Evolutionary conservation across 2,888 invertebrate species (phyloP), one percentile per base, ranked within the genome.

Genomic region (Dryobota labecula): DNA sequence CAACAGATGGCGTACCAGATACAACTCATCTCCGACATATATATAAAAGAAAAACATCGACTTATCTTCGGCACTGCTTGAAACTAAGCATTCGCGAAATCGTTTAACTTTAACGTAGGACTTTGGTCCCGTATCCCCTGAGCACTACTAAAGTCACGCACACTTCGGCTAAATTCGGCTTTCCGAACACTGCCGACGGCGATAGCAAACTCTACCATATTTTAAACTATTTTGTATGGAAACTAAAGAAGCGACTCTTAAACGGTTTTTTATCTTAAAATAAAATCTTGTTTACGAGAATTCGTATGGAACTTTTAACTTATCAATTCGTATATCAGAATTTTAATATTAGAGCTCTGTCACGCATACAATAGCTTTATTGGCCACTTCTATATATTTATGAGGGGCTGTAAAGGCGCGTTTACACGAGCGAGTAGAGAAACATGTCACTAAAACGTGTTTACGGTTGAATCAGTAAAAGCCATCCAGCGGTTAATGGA

Each of bases 321-420:
- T 73, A 82, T 68, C 63, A 82, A 80, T 80, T 72, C 57, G 11
- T 78, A 43, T 78, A 65, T 63, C 78, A 62, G 54, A 78, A 78
- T 66, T 82, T 78, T 60, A 69, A 80, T 82, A 69, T 38, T 38
- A 53, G 53, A 18, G 27, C 54, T 65, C 49, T 54, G 68, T 78
- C 79, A 82, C 54, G 82, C 53, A 49, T 69, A 78, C 73, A 78
- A 82, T 73, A 65, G 83, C 65, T 80, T 78, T 82, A 80, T 78
- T 82, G 83, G 54, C 36, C 58, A 73, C 57, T 80, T 78, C 18
- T 54, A 69, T 66, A 73, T 65, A 80, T 78, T 82, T 79, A 82
- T 78, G 67, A 41, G 64, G 2, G 47, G 58, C 11, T 58, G 53
- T 69, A 69, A 69, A 63, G 72, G 43, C 45, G 78, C 65, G 24